phyloP scores from a whole-genome alignment of 1,140 invertebrate species.

The Babylonia areolata region DNA sequence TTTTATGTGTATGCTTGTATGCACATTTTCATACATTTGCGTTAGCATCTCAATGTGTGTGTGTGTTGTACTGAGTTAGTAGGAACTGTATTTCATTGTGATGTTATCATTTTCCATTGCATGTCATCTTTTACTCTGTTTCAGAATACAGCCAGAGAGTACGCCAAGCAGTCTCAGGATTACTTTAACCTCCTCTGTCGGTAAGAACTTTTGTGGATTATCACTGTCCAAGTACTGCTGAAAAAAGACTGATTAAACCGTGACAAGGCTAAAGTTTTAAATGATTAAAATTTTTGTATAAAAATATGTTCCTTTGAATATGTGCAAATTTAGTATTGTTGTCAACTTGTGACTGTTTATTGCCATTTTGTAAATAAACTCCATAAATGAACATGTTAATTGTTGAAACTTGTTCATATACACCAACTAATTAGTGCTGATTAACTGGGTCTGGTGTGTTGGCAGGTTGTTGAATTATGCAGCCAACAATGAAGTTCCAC shows the following conservation, averaged over 20 bases:
- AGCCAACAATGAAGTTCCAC: constrained; percentile 81
- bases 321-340: too few species aligned
- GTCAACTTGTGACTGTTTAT: too few species aligned
- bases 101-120: background rate
- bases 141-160: constrained; percentile 84
- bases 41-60: too few species aligned
- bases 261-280: too few species aligned
- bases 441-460: constrained; percentile 26
- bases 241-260: too few species aligned
- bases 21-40: too few species aligned
- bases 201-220: constrained; percentile 55
- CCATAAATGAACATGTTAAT: too few species aligned
- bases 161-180: constrained; percentile 88
- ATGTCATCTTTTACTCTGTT: constrained; percentile 65
- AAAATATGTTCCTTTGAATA: too few species aligned
- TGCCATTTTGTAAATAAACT: background rate
- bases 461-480: constrained; percentile 85
- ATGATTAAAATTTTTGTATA: too few species aligned
- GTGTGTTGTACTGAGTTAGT: too few species aligned
- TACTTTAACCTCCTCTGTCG: constrained; percentile 86
- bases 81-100: too few species aligned
- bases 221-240: too few species aligned
- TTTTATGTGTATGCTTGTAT: background rate
- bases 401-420: background rate
- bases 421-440: background rate